Conservation (phyloP, 1,140 invertebrate genomes). For the Cyphomyrmex costatus region DNA sequence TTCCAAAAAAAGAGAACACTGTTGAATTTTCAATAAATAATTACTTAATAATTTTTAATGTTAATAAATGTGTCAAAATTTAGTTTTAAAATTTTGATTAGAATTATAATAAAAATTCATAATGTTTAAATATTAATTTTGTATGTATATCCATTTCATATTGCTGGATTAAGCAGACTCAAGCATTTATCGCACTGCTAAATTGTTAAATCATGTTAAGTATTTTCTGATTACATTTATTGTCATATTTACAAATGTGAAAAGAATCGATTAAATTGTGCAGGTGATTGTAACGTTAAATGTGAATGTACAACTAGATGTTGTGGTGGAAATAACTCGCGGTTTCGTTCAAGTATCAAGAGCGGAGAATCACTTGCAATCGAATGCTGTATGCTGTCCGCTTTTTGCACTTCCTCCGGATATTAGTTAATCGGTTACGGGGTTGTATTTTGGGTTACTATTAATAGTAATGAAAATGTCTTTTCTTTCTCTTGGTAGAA, state of each 20-base stretch:
- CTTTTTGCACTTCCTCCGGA: slow-evolving; percentile 36
- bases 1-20: neutral
- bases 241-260: neutral
- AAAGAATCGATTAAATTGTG: neutral
- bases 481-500: neutral
- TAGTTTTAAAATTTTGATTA: neutral
- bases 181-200: neutral
- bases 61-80: neutral
- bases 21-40: neutral
- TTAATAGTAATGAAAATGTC: neutral
- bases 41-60: slow-evolving; percentile 7
- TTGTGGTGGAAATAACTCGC: neutral
- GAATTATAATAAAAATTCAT: neutral
- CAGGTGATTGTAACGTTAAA: slow-evolving; percentile 29
- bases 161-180: neutral
- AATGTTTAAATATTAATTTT: neutral
- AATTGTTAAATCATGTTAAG: neutral
- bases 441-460: slow-evolving; percentile 1
- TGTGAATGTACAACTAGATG: neutral
- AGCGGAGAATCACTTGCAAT: slow-evolving; percentile 9
- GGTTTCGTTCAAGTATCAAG: slow-evolving; percentile 49
- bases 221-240: neutral
- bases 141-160: neutral
- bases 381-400: slow-evolving; percentile 4
- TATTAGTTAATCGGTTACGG: slow-evolving; percentile 39